phyloP scores from a whole-genome alignment of 2,888 invertebrate genomes.

The Tolmerus cingulatus region DNA sequence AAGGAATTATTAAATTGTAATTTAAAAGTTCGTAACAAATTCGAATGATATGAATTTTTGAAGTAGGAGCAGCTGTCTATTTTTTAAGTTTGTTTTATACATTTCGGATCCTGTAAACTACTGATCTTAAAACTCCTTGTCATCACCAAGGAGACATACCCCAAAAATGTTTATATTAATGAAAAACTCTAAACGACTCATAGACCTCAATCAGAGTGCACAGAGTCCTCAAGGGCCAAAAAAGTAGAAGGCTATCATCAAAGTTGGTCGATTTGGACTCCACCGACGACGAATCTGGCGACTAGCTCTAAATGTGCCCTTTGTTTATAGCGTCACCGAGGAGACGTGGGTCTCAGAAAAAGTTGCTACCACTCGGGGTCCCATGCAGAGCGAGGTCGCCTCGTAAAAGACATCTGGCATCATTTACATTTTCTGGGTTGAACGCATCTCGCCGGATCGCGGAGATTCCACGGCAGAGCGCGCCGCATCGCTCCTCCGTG shows the following conservation, averaged over 20 bases:
- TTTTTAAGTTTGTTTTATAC: background rate
- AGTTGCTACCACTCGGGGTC: background rate
- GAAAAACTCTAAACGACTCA: background rate
- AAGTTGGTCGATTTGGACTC: conserved; percentile 12
- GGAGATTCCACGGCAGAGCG: background rate
- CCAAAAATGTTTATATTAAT: background rate
- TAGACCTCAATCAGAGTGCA: background rate
- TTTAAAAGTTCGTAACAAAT: no score
- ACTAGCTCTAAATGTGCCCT: background rate
- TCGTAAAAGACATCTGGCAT: conserved; percentile 40
- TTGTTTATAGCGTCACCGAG: conserved; percentile 6
- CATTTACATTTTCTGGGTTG: conserved; percentile 19
- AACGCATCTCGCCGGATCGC: background rate
- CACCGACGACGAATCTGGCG: background rate
- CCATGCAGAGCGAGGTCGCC: conserved; percentile 32
- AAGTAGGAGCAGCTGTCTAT: background rate
- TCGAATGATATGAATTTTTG: background rate
- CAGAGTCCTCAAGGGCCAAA: background rate
- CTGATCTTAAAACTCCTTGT: background rate
- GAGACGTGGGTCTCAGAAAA: background rate
- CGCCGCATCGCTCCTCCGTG: background rate
- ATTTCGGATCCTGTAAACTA: background rate
- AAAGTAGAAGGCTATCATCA: conserved; percentile 12
- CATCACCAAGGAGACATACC: background rate
- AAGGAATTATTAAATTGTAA: no score